Conservation (phyloP, 2,113 vertebrate species). For the Phasianus colchicus region DNA sequence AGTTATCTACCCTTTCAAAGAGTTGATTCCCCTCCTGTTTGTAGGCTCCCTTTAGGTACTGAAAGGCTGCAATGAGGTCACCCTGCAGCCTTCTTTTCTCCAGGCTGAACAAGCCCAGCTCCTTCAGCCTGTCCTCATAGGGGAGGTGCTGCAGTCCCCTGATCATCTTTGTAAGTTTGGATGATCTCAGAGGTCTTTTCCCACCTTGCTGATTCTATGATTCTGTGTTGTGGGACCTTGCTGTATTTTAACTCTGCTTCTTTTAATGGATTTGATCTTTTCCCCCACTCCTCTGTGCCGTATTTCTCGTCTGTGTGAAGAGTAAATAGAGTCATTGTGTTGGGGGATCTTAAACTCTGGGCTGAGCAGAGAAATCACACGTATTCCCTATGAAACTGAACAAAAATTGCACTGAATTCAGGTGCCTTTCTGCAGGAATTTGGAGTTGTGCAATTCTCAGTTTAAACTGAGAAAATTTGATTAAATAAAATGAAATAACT, state of each 20-base stretch:
- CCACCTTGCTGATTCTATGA: too few relatives aligned
- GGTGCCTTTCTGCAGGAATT: not conserved
- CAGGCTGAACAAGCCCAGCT: too few relatives aligned
- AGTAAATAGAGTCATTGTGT: not conserved
- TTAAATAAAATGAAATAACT: not conserved
- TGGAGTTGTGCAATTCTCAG: not conserved
- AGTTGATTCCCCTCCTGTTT: too few relatives aligned
- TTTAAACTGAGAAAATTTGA: not conserved
- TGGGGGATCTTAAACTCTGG: not conserved
- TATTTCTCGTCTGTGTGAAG: not conserved
- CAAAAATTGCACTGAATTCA: not conserved
- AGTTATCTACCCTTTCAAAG: too few relatives aligned
- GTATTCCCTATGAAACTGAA: not conserved
- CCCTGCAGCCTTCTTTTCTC: too few relatives aligned
- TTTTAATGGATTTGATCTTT: not conserved
- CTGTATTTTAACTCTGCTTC: not conserved
- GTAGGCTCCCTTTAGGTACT: too few relatives aligned
- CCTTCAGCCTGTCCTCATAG: too few relatives aligned
- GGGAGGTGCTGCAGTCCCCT: too few relatives aligned
- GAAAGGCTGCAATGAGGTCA: too few relatives aligned
- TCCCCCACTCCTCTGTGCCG: not conserved
- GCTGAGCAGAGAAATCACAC: not conserved
- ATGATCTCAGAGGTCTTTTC: too few relatives aligned
- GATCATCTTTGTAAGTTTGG: too few relatives aligned
- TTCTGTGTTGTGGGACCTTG: accelerated